Base-by-base conservation (phyloP, 1,140 invertebrate species). In the Microplitis demolitor region DNA sequence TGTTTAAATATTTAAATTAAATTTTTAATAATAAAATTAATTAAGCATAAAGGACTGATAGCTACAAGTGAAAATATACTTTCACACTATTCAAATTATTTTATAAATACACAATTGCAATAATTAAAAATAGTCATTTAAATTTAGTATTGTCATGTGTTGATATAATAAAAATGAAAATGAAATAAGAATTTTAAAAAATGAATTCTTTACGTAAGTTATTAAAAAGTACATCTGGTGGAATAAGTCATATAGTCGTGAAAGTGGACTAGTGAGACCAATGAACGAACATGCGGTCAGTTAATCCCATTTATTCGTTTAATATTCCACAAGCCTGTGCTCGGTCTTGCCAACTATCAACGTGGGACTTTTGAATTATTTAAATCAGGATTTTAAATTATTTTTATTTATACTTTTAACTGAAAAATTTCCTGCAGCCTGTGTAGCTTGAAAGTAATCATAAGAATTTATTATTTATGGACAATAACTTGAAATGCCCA, bases 221-320 rank as follows among this genome's bases (percentile, higher is more conserved):
- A 62, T 62, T 66, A 63, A 71, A 77, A 77, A 82, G 39, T 45
- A 78, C 80, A 84, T 83, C 82, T 85, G 79, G 83, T 76, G 71
- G 74, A 72, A 45, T 45, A 45, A 75, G 68, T 76, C 76, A 82
- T 74, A 54, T 66, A 61, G 45, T 73, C 80, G 84, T 84, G 84
- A 85, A 85, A 85, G 84, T 84, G 76, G 84, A 80, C 76, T 72
- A 61, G 50, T 60, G 37, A 51, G 58, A 61, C 68, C 72, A 74
- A 78, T 78, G 75, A 84, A 84, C 79, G 83, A 74, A 78, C 78
- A 74, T 83, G 83, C 79, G 83, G 81, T 83, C 82, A 83, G 83
- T 84, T 84, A 81, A 83, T 81, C 80, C 77, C 71, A 78, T 75
- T 78, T 71, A 72, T 66, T 77, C 71, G 67, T 76, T 82, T 84